Percentiles rank a stretch among this genome's conserved stretches.
Evolutionary conservation across 2,888 invertebrate genomes (phyloP).

Genomic region (Torymus texanus): DNA sequence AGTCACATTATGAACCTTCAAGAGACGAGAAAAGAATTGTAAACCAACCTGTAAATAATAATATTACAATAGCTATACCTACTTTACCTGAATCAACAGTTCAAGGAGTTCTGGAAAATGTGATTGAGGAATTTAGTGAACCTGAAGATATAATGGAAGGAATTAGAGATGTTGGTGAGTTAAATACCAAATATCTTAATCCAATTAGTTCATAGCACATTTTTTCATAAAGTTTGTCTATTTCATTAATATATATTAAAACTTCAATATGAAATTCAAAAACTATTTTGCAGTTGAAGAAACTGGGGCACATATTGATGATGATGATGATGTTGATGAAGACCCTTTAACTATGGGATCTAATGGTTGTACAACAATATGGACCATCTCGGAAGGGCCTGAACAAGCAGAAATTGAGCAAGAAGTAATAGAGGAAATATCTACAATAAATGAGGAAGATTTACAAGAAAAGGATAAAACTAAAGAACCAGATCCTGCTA

Average conservation of each 20-base stretch:
- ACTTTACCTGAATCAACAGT: slow-evolving; percentile 60
- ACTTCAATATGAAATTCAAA: slow-evolving; percentile 16
- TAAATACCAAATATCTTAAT: slow-evolving; percentile 15
- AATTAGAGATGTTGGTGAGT: slow-evolving; percentile 84
- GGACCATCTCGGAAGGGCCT: slow-evolving; percentile 67
- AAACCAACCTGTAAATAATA: slow-evolving; percentile 66
- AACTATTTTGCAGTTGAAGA: slow-evolving; percentile 67
- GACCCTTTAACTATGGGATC: slow-evolving; percentile 64
- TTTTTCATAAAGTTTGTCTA: slow-evolving; percentile 6
- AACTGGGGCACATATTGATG: slow-evolving; percentile 74
- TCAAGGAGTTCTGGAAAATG: slow-evolving; percentile 74
- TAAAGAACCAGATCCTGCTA: slow-evolving; percentile 64
- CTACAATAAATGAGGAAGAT: slow-evolving; percentile 63
- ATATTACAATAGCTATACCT: slow-evolving; percentile 66
- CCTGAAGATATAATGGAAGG: slow-evolving; percentile 92
- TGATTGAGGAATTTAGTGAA: slow-evolving; percentile 88
- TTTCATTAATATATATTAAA: slow-evolving; percentile 5
- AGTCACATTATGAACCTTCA: slow-evolving; percentile 72
- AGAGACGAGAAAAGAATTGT: slow-evolving; percentile 70
- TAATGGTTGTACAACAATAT: slow-evolving; percentile 65
- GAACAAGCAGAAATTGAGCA: slow-evolving; percentile 57
- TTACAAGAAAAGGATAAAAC: slow-evolving; percentile 64
- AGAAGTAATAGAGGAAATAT: slow-evolving; percentile 59
- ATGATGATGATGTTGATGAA: slow-evolving; percentile 69
- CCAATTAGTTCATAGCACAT: not conserved